These are phyloP conservation scores for Carassius gibelio DNA, from an alignment of 2,113 vertebrate species.

Conservation along the genomic window DNA sequence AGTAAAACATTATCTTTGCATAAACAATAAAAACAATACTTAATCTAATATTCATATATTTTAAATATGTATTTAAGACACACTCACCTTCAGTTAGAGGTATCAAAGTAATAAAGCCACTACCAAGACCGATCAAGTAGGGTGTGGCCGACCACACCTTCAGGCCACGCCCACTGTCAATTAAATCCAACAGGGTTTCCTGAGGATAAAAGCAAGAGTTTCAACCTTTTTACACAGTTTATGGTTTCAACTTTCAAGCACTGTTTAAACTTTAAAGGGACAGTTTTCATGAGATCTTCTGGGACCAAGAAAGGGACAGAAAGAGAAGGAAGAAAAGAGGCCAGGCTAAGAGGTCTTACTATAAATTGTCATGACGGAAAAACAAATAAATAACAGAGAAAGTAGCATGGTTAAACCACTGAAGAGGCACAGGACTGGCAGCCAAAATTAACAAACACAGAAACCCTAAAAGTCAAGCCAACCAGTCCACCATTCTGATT, in stretches of 20 bases:
- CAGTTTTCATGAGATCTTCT: conserved; percentile 19
- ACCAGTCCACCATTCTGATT: conserved; percentile 1
- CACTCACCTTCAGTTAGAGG: conserved; percentile 47
- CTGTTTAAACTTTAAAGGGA: neutral
- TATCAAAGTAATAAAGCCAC: conserved; percentile 57
- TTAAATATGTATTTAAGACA: neutral
- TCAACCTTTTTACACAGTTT: too few species aligned
- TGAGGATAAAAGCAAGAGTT: conserved; percentile 30
- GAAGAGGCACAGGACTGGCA: conserved; percentile 10
- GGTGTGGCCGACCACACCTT: conserved; percentile 55
- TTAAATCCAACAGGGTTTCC: conserved; percentile 55
- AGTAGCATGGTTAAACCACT: conserved; percentile 9
- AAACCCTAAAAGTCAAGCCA: conserved; percentile 10
- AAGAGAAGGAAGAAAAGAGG: neutral
- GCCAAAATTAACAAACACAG: conserved; percentile 14
- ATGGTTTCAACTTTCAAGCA: neutral
- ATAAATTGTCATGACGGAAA: conserved; percentile 43
- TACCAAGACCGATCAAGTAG: conserved; percentile 57
- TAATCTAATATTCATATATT: neutral
- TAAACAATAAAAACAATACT: neutral
- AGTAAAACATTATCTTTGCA: conserved; percentile 12
- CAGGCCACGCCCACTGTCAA: conserved; percentile 56
- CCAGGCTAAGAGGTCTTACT: neutral
- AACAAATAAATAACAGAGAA: conserved; percentile 36
- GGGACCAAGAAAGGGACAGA: neutral